Conservation (phyloP, 2,888 invertebrate genomes). For the Myopa testacea region DNA sequence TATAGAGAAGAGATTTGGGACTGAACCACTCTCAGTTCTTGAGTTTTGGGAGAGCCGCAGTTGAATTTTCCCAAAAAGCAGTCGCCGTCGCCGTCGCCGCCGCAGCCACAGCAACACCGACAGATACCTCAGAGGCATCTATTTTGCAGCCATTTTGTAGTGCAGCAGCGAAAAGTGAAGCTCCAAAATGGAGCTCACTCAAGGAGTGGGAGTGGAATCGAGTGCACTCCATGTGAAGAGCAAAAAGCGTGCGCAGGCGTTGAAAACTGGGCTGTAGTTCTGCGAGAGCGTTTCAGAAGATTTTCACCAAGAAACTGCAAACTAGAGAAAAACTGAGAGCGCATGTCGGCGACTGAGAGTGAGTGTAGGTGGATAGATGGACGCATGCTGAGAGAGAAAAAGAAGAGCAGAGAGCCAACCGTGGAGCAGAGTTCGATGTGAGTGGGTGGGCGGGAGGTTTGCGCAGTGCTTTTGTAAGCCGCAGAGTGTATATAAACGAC, state of each 20-base stretch:
- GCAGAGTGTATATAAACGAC: not conserved
- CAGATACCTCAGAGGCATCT: not conserved
- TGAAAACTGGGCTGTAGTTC: too few species aligned
- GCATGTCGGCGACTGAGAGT: not conserved
- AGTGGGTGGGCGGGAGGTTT: not conserved
- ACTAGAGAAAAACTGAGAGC: not conserved
- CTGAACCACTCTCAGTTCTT: not conserved
- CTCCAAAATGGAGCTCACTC: slow-evolving; percentile 17
- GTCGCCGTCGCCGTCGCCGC: not conserved
- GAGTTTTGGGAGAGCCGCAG: not conserved
- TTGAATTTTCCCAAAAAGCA: slow-evolving; percentile 1
- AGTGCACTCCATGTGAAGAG: not conserved
- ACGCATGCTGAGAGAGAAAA: too few species aligned
- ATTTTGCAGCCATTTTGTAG: slow-evolving; percentile 10
- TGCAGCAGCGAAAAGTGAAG: not conserved
- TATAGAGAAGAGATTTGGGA: not conserved
- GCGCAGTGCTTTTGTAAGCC: too few species aligned
- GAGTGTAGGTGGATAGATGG: not conserved
- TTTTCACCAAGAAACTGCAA: not conserved
- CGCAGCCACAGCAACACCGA: not conserved
- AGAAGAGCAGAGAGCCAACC: not conserved
- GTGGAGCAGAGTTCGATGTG: not conserved
- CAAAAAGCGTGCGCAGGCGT: slow-evolving; percentile 1
- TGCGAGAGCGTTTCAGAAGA: not conserved
- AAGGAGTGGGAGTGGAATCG: not conserved